Conservation (phyloP, 2,113 vertebrate genomes). For the Smithornis capensis region DNA sequence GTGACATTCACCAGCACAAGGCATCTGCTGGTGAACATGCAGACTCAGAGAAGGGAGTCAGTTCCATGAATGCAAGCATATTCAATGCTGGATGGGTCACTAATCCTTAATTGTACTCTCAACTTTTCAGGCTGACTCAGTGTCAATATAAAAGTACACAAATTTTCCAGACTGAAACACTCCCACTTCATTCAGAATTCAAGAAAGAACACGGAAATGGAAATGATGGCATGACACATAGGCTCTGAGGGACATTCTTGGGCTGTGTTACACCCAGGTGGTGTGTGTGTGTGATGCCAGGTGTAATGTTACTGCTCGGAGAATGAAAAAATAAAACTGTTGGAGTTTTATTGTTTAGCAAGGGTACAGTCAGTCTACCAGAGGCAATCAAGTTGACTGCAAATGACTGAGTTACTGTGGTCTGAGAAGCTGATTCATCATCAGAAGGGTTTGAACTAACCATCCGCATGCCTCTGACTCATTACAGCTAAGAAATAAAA, state of each 20-base stretch:
- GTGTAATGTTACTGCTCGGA: not conserved
- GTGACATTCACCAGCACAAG: not conserved
- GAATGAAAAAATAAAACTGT: not conserved
- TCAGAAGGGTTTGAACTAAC: not conserved
- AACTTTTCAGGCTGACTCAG: not conserved
- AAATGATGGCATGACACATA: not conserved
- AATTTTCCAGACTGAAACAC: not conserved
- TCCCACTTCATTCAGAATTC: not conserved
- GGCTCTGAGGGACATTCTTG: not conserved
- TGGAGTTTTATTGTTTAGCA: not conserved
- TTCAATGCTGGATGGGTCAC: not conserved
- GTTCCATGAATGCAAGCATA: fast-evolving
- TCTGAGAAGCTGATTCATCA: not conserved
- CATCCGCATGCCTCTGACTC: not conserved
- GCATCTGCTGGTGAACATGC: not conserved
- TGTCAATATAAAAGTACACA: not conserved
- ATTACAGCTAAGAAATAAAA: not conserved
- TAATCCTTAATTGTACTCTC: not conserved
- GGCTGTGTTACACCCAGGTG: not conserved
- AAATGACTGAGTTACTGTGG: not conserved
- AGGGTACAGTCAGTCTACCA: not conserved
- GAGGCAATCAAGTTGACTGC: not conserved
- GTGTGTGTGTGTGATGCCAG: not conserved
- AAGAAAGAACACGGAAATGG: not conserved
- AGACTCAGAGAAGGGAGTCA: not conserved